A percentile compares a stretch with the other conserved stretches of the same genome.
Evolutionary conservation across 2,888 invertebrate genomes (phyloP).

Genomic region (Leucozona laternaria): DNA sequence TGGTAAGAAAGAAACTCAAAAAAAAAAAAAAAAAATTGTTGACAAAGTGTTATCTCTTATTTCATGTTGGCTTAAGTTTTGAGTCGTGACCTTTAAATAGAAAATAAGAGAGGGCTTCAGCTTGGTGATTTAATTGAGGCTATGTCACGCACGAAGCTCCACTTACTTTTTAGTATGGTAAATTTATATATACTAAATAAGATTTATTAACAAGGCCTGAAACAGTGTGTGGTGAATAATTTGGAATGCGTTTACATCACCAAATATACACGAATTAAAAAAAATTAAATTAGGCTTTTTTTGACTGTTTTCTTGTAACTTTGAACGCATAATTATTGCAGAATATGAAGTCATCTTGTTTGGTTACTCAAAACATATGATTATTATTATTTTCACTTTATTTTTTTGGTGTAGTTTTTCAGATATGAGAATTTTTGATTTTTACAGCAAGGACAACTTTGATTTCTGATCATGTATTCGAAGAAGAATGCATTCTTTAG

Average conservation of each 20-base stretch:
- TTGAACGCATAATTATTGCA: not conserved
- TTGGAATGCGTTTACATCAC: not conserved
- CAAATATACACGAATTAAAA: not conserved
- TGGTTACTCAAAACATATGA: not conserved
- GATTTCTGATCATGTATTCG: no score
- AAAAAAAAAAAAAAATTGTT: no score
- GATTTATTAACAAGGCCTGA: constrained; percentile 4
- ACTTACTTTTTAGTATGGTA: constrained; percentile 1
- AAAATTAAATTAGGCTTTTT: not conserved
- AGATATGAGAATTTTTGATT: no score
- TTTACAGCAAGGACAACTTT: no score
- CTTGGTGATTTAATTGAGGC: constrained; percentile 25
- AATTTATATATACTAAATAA: not conserved
- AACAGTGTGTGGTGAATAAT: not conserved
- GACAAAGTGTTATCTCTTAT: constrained; percentile 12
- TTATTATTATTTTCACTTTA: no score
- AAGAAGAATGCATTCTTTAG: no score
- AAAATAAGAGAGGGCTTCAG: constrained; percentile 10
- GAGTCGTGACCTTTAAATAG: constrained; percentile 19
- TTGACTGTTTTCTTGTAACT: not conserved
- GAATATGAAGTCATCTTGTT: no score
- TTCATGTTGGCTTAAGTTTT: constrained; percentile 1
- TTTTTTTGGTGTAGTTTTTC: no score
- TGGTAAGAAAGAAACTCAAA: not conserved
- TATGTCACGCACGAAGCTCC: constrained; percentile 18